These are phyloP conservation scores for Lasioglossum zephyrum DNA, from an alignment of 2,888 invertebrate genomes.

Conservation along the genomic window DNA sequence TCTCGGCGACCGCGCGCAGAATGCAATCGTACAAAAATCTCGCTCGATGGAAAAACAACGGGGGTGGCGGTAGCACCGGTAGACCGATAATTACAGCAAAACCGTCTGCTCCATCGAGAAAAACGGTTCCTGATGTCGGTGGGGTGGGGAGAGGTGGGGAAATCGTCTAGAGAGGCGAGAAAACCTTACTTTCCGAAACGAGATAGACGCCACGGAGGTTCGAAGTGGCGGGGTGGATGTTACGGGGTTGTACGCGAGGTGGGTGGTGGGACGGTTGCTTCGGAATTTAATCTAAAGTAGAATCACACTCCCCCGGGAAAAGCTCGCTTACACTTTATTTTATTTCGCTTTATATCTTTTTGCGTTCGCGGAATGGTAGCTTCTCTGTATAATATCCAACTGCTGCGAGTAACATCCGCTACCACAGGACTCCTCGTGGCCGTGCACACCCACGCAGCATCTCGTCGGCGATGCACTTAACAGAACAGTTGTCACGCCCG, in stretches of 20 bases:
- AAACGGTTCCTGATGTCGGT: slow-evolving; percentile 26
- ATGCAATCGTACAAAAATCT: slow-evolving; percentile 42
- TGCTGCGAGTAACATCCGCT: neutral
- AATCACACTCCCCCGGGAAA: slow-evolving; percentile 70
- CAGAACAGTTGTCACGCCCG: slow-evolving; percentile 35
- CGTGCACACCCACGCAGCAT: neutral
- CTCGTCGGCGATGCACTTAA: slow-evolving; percentile 15
- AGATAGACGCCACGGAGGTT: slow-evolving; percentile 48
- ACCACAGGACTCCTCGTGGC: neutral
- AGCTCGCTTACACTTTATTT: slow-evolving; percentile 72
- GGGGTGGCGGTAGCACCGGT: slow-evolving; percentile 19
- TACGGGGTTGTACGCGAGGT: slow-evolving; percentile 14
- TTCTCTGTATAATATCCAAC: slow-evolving; percentile 57
- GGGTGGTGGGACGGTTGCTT: slow-evolving; percentile 58
- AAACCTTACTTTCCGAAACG: slow-evolving; percentile 68
- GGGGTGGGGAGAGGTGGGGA: neutral
- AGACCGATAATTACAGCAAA: slow-evolving; percentile 63
- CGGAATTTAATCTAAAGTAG: slow-evolving; percentile 81
- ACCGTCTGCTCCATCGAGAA: slow-evolving; percentile 57
- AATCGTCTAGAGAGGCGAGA: slow-evolving; percentile 53
- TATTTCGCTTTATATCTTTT: slow-evolving; percentile 73
- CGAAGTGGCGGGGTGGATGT: neutral
- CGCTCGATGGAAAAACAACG: slow-evolving; percentile 27
- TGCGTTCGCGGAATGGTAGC: slow-evolving; percentile 64
- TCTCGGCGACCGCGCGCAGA: neutral